Conservation (phyloP, 2,888 invertebrate genomes). For the Mycogona germanica region DNA sequence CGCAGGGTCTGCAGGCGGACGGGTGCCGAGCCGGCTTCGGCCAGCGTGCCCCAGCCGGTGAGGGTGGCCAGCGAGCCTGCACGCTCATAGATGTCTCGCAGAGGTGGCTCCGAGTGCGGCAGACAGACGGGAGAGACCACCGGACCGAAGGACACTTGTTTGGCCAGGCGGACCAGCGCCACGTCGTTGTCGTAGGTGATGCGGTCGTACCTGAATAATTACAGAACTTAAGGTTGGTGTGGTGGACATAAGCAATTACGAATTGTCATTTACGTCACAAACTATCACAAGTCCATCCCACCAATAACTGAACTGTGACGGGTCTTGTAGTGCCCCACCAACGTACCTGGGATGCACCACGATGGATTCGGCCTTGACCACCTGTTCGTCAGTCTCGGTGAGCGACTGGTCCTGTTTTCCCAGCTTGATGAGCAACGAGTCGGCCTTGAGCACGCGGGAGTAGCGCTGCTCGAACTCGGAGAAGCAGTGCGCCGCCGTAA, state of each 20-base stretch:
- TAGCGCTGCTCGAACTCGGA: conserved; percentile 16
- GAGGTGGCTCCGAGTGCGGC: conserved; percentile 15
- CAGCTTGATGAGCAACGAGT: conserved; percentile 23
- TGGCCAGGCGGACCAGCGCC: conserved; percentile 24
- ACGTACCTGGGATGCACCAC: conserved; percentile 24
- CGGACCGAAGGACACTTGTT: conserved; percentile 24
- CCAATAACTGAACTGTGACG: too few relatives aligned
- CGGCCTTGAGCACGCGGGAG: neutral
- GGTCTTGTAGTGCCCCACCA: too few relatives aligned
- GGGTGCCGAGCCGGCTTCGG: conserved; percentile 25
- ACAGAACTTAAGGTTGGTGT: too few relatives aligned
- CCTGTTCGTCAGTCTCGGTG: conserved; percentile 24
- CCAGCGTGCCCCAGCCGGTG: conserved; percentile 27
- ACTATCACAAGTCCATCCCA: too few relatives aligned
- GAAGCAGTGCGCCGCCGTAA: conserved; percentile 28
- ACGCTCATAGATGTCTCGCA: conserved; percentile 4
- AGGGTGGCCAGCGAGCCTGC: conserved; percentile 24
- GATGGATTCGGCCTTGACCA: conserved; percentile 22
- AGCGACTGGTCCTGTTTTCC: conserved; percentile 26
- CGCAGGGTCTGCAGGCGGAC: conserved; percentile 24
- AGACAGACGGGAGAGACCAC: conserved; percentile 27
- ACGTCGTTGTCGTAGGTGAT: conserved; percentile 28
- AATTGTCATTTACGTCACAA: too few relatives aligned
- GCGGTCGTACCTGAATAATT: too few relatives aligned
- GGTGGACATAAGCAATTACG: conserved; percentile 20